These are phyloP conservation scores for Lutjanus campechanus DNA, from an alignment of 2,797 vertebrate species.

Conservation along the genomic window DNA sequence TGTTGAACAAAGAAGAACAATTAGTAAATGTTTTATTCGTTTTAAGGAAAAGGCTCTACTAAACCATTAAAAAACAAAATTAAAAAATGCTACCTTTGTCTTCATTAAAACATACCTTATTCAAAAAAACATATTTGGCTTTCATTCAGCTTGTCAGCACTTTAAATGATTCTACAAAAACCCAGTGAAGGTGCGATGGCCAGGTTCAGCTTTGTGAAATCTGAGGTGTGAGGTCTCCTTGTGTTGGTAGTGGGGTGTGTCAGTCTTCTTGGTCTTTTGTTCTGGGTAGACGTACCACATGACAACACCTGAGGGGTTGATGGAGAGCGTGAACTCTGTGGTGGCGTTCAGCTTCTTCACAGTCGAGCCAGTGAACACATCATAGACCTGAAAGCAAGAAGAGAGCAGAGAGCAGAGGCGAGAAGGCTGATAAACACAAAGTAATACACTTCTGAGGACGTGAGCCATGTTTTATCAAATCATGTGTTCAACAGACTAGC, in stretches of 20 bases:
- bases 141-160: background rate
- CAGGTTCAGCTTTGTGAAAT: background rate
- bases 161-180: background rate
- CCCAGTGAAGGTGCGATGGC: background rate
- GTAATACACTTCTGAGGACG: background rate
- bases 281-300: constrained; percentile 87
- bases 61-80: background rate
- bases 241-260: background rate
- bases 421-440: background rate
- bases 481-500: too few species aligned
- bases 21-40: background rate
- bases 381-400: constrained; percentile 79
- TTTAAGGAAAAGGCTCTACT: background rate
- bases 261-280: background rate
- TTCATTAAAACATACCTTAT: background rate
- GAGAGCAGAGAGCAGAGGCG: background rate
- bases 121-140: background rate
- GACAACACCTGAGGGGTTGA: constrained; percentile 90
- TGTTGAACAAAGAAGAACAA: background rate
- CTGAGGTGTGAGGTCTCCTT: background rate
- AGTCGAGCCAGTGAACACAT: constrained; percentile 80
- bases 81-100: background rate
- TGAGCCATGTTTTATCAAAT: background rate
- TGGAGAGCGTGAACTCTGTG: constrained; percentile 81
- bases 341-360: constrained; percentile 66